Evolutionary conservation across 2,113 vertebrate genomes (phyloP), one percentile per base, ranked within the genome.

Genomic region (Petroica traversi): DNA sequence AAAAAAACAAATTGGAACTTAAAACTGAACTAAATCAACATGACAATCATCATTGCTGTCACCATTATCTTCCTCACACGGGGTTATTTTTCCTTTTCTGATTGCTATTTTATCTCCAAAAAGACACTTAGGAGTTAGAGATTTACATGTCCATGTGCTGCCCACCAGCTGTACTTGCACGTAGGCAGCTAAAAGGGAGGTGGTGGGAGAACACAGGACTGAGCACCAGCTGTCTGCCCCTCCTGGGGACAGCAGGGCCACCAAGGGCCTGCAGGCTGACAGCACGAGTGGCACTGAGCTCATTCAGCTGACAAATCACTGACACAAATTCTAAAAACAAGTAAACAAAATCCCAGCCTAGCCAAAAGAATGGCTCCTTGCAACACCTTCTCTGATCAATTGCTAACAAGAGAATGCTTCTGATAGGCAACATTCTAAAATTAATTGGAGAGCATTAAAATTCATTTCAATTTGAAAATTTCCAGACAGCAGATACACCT

Each of bases 181-280:
- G 2, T 2, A 64, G 24, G 31, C 63, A 31, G 36, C 38, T 34
- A 54, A 38, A 2, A 38, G 57, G 46, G 6, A 82, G 48, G 18
- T 28, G 40, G 28, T 23, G 40, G 31, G 61, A 75, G 43, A 54
- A 45, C 28, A 17, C 0, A 5, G 40, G 57, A 58, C 52, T 19
- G 26, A 61, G 4, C 19, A 1, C 1, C 0, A 1, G 33, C 6
- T 59, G 34, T 6, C 43, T 88, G 89, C 54, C 57, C n/a, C 2
- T 31, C 26, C 26, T 0, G 3, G 12, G n/a, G 38, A 43, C 3
- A 3, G 63, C 59, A 66, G 63, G 15, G 72, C 54, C 68, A 46
- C 20, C 16, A n/a, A 9, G 45, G 26, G 26, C 31, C 86, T 49
- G 41, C 31, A 33, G 38, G 23, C 4, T 18, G 7, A 23, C 17